These are phyloP conservation scores for Mesochorus sp. DNA, from an alignment of 2,888 invertebrate species.

Conservation along the genomic window DNA sequence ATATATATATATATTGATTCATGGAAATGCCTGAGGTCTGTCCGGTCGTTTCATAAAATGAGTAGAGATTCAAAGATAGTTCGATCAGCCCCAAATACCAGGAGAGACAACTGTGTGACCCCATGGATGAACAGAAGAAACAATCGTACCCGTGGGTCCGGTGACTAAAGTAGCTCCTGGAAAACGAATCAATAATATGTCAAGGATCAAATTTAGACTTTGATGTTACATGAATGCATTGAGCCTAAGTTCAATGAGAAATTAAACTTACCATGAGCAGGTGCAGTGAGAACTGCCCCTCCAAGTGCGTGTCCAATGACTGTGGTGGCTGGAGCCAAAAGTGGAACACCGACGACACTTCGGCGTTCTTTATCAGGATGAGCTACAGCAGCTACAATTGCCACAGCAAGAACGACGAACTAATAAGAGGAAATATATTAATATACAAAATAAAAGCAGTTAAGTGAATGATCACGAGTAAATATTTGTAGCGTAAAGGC, in stretches of 20 bases:
- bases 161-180: slow-evolving; percentile 53
- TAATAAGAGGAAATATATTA: slow-evolving; percentile 12
- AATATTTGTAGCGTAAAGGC: background rate
- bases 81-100: slow-evolving; percentile 41
- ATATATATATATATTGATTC: background rate
- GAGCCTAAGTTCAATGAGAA: background rate
- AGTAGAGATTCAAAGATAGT: background rate
- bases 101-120: slow-evolving; percentile 34
- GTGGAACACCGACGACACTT: slow-evolving; percentile 61
- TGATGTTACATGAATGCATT: too few relatives aligned
- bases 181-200: background rate
- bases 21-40: slow-evolving; percentile 35
- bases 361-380: slow-evolving; percentile 66
- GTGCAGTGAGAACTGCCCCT: slow-evolving; percentile 49
- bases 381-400: slow-evolving; percentile 47
- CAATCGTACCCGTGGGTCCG: slow-evolving; percentile 46
- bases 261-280: slow-evolving; percentile 47
- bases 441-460: background rate
- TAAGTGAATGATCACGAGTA: too few relatives aligned
- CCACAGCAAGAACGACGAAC: slow-evolving; percentile 55
- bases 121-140: slow-evolving; percentile 21
- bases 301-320: slow-evolving; percentile 41
- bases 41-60: slow-evolving; percentile 6
- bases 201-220: too few relatives aligned
- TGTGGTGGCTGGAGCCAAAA: slow-evolving; percentile 45